Conservation (phyloP, 2,888 invertebrate genomes). For the Sphinx pinastri region DNA sequence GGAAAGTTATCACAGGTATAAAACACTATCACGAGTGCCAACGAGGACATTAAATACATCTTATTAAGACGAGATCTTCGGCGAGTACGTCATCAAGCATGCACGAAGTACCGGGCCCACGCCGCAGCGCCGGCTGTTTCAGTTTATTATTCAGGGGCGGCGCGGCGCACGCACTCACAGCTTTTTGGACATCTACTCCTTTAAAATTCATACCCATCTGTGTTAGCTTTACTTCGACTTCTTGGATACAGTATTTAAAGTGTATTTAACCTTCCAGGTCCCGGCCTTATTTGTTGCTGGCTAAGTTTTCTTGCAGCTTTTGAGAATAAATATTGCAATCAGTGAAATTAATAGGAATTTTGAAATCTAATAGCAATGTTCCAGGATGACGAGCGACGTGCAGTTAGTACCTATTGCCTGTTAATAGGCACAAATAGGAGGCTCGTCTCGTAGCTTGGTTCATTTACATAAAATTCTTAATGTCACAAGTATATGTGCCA, state of each 20-base stretch:
- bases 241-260: no score
- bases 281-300: neutral
- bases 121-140: neutral
- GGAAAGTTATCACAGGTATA: no score
- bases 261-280: neutral
- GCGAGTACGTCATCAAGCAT: slow-evolving; percentile 5
- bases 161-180: neutral
- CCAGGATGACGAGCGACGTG: no score
- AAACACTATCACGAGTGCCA: no score
- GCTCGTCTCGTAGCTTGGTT: neutral
- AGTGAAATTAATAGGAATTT: no score
- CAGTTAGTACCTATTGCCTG: no score
- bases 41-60: no score
- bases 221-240: neutral
- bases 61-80: neutral
- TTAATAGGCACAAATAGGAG: no score
- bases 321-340: no score
- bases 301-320: no score
- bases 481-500: neutral
- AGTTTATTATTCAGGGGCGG: slow-evolving; percentile 9
- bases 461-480: neutral
- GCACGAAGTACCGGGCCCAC: no score
- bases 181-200: neutral
- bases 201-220: slow-evolving; percentile 4
- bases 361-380: no score